Conservation (phyloP, 2,113 vertebrate genomes). For the Cynopterus brachyotis region DNA sequence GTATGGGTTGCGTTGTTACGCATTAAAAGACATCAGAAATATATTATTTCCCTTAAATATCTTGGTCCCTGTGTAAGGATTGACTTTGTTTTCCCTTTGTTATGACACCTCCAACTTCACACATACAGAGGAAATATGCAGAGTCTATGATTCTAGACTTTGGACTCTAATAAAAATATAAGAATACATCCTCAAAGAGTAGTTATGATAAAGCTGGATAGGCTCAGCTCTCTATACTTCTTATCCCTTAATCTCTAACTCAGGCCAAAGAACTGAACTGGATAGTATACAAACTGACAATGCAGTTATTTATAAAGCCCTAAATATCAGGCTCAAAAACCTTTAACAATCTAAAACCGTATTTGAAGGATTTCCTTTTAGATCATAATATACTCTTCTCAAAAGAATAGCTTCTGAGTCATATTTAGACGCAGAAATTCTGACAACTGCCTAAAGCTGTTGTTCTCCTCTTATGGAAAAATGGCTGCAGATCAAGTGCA, state of each 20-base stretch:
- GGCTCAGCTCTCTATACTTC: background rate
- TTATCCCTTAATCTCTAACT: background rate
- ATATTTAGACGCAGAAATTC: background rate
- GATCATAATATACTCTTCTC: background rate
- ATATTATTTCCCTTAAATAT: background rate
- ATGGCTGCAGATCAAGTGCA: background rate
- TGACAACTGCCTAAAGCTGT: constrained; percentile 18
- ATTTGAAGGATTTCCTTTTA: background rate
- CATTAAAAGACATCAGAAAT: background rate
- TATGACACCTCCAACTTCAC: background rate
- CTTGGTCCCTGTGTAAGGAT: background rate
- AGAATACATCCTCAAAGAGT: background rate
- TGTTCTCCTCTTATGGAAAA: background rate
- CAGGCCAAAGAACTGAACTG: background rate
- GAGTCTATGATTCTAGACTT: background rate
- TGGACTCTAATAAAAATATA: background rate
- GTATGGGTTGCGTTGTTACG: background rate
- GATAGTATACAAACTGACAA: background rate
- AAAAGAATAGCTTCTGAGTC: constrained; percentile 9
- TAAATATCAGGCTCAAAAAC: background rate
- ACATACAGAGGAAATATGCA: background rate
- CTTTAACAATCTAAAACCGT: background rate
- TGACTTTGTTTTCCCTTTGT: background rate
- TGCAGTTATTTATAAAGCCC: background rate
- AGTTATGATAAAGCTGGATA: background rate